Evolutionary conservation across 2,113 vertebrate species (phyloP).

Genomic region (Vulpes lagopus): DNA sequence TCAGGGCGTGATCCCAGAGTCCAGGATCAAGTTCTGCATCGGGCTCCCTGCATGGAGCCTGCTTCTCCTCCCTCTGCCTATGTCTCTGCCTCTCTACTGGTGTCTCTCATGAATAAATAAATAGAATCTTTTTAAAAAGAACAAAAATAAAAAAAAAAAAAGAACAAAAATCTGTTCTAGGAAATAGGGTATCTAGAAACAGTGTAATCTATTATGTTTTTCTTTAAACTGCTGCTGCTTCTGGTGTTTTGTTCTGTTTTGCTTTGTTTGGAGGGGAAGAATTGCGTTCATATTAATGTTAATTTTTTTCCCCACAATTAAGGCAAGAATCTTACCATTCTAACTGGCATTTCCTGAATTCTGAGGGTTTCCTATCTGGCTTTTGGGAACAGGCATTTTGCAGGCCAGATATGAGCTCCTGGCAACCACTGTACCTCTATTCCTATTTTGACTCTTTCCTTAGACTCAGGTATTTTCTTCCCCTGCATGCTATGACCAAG

Average conservation of each 20-base stretch:
- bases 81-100: too few species aligned
- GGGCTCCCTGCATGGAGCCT: too few species aligned
- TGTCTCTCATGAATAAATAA: too few species aligned
- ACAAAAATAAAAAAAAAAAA: too few species aligned
- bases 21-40: too few species aligned
- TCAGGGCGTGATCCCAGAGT: too few species aligned
- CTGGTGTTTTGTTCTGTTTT: not conserved
- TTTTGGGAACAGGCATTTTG: not conserved
- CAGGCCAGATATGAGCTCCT: not conserved
- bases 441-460: not conserved
- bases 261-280: not conserved
- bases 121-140: too few species aligned
- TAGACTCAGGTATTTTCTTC: not conserved
- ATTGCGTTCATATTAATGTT: not conserved
- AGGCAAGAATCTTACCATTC: not conserved
- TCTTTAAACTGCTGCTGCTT: not conserved
- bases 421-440: not conserved
- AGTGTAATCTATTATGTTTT: not conserved
- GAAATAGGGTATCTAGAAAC: not conserved
- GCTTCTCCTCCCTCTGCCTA: too few species aligned
- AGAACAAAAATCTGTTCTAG: not conserved
- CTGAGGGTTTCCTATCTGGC: not conserved
- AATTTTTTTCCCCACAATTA: not conserved
- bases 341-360: not conserved
- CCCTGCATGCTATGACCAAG: not conserved